phyloP scores from a whole-genome alignment of 2,888 invertebrate species.

The Fissipunctia ypsillon region DNA sequence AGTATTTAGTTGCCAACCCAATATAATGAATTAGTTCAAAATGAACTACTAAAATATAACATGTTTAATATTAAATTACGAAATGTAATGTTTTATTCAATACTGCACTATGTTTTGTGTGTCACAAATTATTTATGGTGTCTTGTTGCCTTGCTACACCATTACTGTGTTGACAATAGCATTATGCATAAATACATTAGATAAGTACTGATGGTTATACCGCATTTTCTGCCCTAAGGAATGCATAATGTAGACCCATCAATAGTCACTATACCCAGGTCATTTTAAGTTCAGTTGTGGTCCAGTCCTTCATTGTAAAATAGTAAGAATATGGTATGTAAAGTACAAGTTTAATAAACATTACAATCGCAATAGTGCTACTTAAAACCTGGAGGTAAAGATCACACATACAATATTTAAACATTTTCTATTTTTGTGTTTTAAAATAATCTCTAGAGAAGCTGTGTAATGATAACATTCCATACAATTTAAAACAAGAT shows the following conservation, averaged over 20 bases:
- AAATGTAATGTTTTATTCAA: constrained; percentile 17
- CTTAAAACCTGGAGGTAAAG: not conserved
- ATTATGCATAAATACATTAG: not conserved
- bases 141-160: constrained; percentile 3
- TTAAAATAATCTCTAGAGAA: not conserved
- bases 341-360: not conserved
- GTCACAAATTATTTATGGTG: constrained; percentile 10
- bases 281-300: not conserved
- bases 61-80: not conserved
- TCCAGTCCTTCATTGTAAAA: not conserved
- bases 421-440: not conserved
- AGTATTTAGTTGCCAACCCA: too few species aligned
- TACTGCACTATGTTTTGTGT: not conserved
- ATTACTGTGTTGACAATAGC: constrained; percentile 25
- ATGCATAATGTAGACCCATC: not conserved
- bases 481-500: not conserved
- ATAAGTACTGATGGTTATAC: not conserved
- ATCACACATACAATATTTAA: not conserved
- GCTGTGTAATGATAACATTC: not conserved
- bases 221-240: not conserved
- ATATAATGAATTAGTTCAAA: not conserved
- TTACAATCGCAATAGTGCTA: not conserved
- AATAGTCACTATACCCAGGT: not conserved
- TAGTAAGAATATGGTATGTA: not conserved
- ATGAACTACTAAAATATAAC: not conserved